A percentile compares a stretch with the other conserved stretches of the same genome.
phyloP scores from a whole-genome alignment of 2,888 invertebrate genomes.

The Diploptera punctata region DNA sequence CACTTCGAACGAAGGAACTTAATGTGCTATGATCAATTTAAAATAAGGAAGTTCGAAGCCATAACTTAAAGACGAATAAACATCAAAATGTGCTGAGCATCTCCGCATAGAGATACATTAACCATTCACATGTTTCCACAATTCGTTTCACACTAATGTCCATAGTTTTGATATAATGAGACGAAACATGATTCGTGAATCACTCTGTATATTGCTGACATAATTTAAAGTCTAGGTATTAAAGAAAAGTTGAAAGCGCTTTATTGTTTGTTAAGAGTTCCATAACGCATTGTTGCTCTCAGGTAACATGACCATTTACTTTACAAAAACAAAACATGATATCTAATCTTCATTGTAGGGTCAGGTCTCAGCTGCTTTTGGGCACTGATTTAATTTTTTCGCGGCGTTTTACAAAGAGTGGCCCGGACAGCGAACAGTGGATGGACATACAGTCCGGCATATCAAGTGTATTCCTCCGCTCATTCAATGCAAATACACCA shows the following conservation, averaged over 20 bases:
- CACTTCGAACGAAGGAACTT: too few species aligned
- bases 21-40: too few species aligned
- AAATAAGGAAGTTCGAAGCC: too few species aligned
- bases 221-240: neutral
- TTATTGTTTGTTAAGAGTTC: neutral
- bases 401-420: neutral
- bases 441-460: neutral
- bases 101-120: too few species aligned
- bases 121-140: too few species aligned
- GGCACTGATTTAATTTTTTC: conserved; percentile 6
- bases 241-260: neutral
- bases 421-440: neutral
- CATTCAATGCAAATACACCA: neutral
- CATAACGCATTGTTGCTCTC: neutral
- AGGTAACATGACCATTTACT: neutral
- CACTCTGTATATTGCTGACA: too few species aligned
- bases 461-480: neutral
- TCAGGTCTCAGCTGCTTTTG: conserved; percentile 1
- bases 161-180: too few species aligned
- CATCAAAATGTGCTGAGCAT: too few species aligned
- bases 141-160: too few species aligned
- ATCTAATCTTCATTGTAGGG: neutral
- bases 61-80: too few species aligned
- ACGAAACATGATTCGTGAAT: too few species aligned
- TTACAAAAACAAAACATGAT: neutral